phyloP scores from a whole-genome alignment of 2,797 vertebrate genomes.

The Bucorvus abyssinicus region DNA sequence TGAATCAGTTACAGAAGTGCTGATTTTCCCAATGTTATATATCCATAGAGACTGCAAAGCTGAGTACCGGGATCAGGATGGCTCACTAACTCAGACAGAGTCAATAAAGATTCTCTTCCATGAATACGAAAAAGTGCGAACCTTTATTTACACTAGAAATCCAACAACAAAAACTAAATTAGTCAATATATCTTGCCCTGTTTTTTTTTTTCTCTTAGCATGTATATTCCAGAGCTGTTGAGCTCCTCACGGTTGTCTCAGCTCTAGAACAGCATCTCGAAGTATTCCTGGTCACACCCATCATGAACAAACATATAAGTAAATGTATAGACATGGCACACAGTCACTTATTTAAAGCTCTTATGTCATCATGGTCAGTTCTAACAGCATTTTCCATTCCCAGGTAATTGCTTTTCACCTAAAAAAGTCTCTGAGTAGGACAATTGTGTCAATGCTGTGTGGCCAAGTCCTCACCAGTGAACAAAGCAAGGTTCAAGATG shows the following conservation, averaged over 20 bases:
- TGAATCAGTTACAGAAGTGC: neutral
- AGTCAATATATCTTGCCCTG: conserved; percentile 3
- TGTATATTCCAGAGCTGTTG: neutral
- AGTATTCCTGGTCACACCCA: neutral
- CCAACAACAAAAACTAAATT: neutral
- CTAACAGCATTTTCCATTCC: neutral
- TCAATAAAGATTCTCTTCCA: neutral
- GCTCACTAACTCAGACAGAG: neutral
- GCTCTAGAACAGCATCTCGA: neutral
- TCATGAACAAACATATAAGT: neutral
- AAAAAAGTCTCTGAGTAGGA: neutral
- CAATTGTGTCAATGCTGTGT: neutral
- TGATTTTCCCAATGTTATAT: neutral
- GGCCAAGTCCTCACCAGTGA: neutral
- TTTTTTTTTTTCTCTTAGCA: neutral
- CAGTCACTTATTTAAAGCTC: neutral
- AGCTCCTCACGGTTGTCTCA: neutral
- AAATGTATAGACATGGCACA: neutral
- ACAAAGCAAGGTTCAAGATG: neutral
- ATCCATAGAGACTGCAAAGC: neutral
- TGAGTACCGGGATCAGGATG: neutral
- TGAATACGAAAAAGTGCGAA: neutral
- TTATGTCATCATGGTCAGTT: neutral
- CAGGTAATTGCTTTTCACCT: neutral
- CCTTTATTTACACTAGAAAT: neutral